Conservation (phyloP, 2,797 vertebrate genomes). For the Acipenser ruthenus region DNA sequence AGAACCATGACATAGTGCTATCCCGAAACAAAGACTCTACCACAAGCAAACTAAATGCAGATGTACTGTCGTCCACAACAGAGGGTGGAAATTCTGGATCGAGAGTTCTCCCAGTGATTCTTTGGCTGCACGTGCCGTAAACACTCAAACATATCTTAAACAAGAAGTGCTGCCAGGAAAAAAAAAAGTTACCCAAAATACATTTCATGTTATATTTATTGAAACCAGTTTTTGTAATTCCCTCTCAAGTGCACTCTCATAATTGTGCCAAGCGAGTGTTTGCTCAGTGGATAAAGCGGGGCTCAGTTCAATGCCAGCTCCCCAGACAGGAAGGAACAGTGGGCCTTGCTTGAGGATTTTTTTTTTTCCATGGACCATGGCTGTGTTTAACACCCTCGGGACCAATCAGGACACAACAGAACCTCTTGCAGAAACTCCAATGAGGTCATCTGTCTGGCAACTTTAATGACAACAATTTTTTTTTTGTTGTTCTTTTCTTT, state of each 20-base stretch:
- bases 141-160: constrained; percentile 7
- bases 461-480: constrained; percentile 43
- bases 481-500: constrained; percentile 1
- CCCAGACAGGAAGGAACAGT: constrained; percentile 74
- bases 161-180: not conserved
- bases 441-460: constrained; percentile 49
- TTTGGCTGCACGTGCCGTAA: constrained; percentile 22
- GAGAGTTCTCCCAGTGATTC: constrained; percentile 11
- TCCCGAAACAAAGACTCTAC: constrained; percentile 17
- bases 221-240: constrained; percentile 15
- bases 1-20: constrained; percentile 20
- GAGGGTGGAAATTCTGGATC: constrained; percentile 14
- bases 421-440: constrained; percentile 41
- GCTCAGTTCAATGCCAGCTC: constrained; percentile 30
- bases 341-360: constrained; percentile 57
- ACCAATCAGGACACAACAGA: constrained; percentile 37
- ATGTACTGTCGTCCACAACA: constrained; percentile 25
- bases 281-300: constrained; percentile 13
- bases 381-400: constrained; percentile 41
- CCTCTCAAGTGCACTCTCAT: not conserved
- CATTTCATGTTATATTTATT: constrained; percentile 14
- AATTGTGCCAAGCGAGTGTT: constrained; percentile 4
- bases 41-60: constrained; percentile 26
- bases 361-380: constrained; percentile 32
- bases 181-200: not conserved